Evolutionary conservation across 2,113 vertebrate genomes (phyloP).

Genomic region (Myotis lucifugus): DNA sequence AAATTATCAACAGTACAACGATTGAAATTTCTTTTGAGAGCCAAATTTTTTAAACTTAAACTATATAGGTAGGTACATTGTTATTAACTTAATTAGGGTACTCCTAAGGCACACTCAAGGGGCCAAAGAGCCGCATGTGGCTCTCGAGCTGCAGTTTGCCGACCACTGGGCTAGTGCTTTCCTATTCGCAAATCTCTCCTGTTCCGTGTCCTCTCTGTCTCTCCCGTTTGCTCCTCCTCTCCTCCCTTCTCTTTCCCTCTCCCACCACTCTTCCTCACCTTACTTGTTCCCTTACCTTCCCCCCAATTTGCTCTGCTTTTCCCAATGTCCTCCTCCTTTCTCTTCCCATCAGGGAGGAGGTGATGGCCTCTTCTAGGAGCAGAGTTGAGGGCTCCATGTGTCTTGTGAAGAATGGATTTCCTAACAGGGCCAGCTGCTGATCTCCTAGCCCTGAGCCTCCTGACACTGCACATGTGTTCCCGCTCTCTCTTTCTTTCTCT

Average conservation of each 20-base stretch:
- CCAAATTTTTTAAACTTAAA: no score
- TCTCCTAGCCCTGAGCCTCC: neutral
- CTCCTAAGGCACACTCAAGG: no score
- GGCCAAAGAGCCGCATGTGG: no score
- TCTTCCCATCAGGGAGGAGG: neutral
- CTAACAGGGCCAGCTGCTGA: neutral
- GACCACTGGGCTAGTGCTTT: no score
- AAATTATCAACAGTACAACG: no score
- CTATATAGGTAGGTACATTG: no score
- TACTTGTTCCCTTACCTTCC: neutral
- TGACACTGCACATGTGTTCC: no score
- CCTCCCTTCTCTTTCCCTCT: neutral
- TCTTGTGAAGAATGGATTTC: neutral
- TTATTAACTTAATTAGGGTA: no score
- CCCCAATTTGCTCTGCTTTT: neutral
- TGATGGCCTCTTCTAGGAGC: neutral
- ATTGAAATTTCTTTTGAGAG: no score
- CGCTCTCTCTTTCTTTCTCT: neutral
- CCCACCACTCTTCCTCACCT: neutral
- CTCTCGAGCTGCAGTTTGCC: no score
- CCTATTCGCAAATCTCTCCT: neutral
- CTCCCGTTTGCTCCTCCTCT: neutral
- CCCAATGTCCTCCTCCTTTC: neutral
- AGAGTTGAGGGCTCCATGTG: neutral
- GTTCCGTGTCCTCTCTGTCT: neutral